A percentile compares a stretch with the other conserved stretches of the same genome.
Evolutionary conservation across 2,797 vertebrate species (phyloP).

Genomic region (Pempheris klunzingeri): DNA sequence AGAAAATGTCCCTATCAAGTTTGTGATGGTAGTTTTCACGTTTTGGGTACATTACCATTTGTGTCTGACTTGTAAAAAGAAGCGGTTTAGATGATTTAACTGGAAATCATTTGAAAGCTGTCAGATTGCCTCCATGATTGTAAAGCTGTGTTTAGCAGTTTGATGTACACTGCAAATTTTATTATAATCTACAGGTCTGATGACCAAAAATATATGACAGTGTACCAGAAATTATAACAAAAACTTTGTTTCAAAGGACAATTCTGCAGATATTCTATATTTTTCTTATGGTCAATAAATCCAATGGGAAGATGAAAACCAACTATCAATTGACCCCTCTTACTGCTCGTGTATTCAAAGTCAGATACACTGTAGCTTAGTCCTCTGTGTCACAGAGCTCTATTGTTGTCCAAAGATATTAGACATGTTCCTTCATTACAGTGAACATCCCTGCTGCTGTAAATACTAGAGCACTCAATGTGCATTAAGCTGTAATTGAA

Average conservation of each 20-base stretch:
- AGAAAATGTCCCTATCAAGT: neutral
- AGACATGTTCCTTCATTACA: no score
- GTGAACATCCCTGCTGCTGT: neutral
- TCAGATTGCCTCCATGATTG: neutral
- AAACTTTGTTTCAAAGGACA: neutral
- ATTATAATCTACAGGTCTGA: neutral
- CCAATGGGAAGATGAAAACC: neutral
- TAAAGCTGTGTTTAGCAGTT: neutral
- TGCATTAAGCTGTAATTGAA: slow-evolving; percentile 17
- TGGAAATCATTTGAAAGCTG: slow-evolving; percentile 9
- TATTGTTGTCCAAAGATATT: neutral
- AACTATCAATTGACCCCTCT: neutral
- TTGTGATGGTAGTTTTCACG: neutral
- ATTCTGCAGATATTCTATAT: neutral
- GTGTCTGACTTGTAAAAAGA: neutral
- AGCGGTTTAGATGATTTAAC: neutral
- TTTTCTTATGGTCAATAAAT: neutral
- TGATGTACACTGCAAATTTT: neutral
- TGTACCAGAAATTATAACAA: no score
- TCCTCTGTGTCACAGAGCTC: neutral
- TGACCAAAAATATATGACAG: neutral
- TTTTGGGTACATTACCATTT: neutral
- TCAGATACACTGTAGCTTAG: neutral
- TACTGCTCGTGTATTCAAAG: neutral
- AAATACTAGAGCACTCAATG: neutral